Evolutionary conservation across 2,888 invertebrate genomes (phyloP).

Genomic region (Sphinx pinastri): DNA sequence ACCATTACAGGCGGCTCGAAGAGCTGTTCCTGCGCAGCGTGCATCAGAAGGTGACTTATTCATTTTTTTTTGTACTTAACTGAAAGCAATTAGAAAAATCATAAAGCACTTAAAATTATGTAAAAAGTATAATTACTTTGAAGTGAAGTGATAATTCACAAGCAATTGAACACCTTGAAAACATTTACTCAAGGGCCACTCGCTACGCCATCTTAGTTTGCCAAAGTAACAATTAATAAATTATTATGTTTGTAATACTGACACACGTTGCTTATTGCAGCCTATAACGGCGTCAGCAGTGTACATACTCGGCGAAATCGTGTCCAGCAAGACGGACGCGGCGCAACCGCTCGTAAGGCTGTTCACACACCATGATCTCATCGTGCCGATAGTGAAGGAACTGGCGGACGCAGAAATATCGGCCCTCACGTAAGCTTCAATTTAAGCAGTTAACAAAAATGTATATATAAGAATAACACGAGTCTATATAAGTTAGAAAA

Average conservation of each 20-base stretch:
- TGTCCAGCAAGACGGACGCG: slow-evolving; percentile 93
- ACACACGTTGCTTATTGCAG: slow-evolving; percentile 64
- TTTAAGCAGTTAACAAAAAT: too few species aligned
- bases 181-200: background rate
- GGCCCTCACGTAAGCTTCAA: slow-evolving; percentile 87
- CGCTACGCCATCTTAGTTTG: background rate
- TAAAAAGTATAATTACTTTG: too few species aligned
- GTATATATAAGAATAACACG: too few species aligned
- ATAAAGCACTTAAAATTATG: too few species aligned
- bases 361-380: slow-evolving; percentile 93
- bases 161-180: too few species aligned
- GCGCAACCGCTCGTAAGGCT: slow-evolving; percentile 94
- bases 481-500: too few species aligned
- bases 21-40: slow-evolving; percentile 90
- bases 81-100: too few species aligned
- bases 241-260: background rate
- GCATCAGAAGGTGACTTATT: slow-evolving; percentile 82
- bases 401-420: slow-evolving; percentile 95
- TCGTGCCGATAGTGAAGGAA: slow-evolving; percentile 92
- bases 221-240: background rate
- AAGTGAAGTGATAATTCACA: too few species aligned
- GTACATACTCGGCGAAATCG: slow-evolving; percentile 93
- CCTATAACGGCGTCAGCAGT: slow-evolving; percentile 92
- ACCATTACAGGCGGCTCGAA: slow-evolving; percentile 90
- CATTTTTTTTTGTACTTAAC: too few species aligned